Percentiles rank a stretch among this genome's conserved stretches.
phyloP scores from a whole-genome alignment of 2,888 invertebrate genomes.

The Ernsta delagoae region DNA sequence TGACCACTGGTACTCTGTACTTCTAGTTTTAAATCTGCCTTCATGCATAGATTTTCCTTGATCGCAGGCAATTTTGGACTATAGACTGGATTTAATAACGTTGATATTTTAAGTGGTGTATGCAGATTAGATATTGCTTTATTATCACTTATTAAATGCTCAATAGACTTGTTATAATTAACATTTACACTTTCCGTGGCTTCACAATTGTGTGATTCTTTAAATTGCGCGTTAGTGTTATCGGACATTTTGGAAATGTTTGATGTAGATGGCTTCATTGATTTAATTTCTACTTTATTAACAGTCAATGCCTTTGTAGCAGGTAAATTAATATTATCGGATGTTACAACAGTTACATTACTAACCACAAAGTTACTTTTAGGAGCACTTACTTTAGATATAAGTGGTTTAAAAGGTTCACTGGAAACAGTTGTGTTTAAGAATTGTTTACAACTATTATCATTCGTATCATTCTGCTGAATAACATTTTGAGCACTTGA shows the following conservation, averaged over 20 bases:
- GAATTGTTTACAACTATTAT: neutral
- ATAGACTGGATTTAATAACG: conserved; percentile 55
- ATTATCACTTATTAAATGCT: neutral
- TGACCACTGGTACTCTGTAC: neutral
- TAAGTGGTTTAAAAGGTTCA: neutral
- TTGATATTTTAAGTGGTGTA: conserved; percentile 71
- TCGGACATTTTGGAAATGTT: neutral
- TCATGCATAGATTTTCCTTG: conserved; percentile 16
- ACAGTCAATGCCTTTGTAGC: neutral
- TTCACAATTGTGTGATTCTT: neutral
- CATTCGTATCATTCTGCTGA: neutral
- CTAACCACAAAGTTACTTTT: neutral
- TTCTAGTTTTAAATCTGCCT: neutral
- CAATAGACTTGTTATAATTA: neutral
- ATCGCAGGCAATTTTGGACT: conserved; percentile 47
- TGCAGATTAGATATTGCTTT: conserved; percentile 47
- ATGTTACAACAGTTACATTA: neutral
- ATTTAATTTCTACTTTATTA: neutral
- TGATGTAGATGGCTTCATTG: neutral
- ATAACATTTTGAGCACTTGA: neutral
- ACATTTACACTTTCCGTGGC: neutral
- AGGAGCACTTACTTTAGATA: neutral
- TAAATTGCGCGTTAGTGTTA: neutral
- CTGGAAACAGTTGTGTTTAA: neutral
- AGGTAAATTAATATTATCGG: neutral